Evolutionary conservation across 2,888 invertebrate genomes (phyloP), one percentile per base, ranked within the genome.

Genomic region (Busseola fusca): DNA sequence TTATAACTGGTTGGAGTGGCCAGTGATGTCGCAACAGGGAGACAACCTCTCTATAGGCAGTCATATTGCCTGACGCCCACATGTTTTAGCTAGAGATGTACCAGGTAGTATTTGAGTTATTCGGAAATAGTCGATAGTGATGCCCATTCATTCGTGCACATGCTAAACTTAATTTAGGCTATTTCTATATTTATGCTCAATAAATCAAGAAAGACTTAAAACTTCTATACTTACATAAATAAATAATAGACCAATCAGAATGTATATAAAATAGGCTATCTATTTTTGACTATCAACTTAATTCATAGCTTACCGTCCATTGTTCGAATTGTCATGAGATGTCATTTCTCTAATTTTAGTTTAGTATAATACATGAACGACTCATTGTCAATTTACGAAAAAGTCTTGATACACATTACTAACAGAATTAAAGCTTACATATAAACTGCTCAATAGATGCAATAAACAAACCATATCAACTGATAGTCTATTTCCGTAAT

Each of bases 61-160:
- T 87, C 88, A 88, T 87, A 86, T 88, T 87, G 87, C 87, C 87
- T 85, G 80, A 90, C 93, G 88, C 94, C 93, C 91, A 94, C 94
- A 86, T 90, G 68, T 74, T 64, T 81, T 72, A 86, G 82, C 88
- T 88, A 86, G 82, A 64, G 84, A 83, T 83, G 87, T 86, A 69
- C 81, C 69, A 75, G 80, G 77, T 76, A 78, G 77, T 52, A 63
- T 42, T 27, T 21, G 37, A 78, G 10, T 57, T 62, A 52, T 27
- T 42, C 62, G 16, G 27, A 57, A 56, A 37, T 30, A 16, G 14
- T 65, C 73, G 67, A 74, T 64, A 42, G 14, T 25, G 6, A 25
- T 59, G 37, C 10, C 3, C 10, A 59, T 37, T 59, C 18, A 6
- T 40, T 40, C 40, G 1, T 18, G 40, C 40, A 25, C 25, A 40